Evolutionary conservation across 2,113 vertebrate species (phyloP).

Genomic region (Perca flavescens): DNA sequence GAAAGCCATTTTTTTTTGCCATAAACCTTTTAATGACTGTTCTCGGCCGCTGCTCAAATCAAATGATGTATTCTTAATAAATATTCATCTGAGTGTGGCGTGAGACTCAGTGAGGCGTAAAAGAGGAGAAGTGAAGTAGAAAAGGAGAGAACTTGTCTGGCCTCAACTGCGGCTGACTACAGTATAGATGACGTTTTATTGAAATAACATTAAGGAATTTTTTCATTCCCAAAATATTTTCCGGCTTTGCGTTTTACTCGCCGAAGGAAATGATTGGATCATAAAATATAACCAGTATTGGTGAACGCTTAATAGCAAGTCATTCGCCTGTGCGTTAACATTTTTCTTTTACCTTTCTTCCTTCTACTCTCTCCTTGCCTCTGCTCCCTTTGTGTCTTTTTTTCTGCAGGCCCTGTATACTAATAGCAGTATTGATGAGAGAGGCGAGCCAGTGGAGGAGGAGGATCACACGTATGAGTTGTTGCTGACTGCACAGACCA

Average conservation of each 20-base stretch:
- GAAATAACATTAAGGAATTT: background rate
- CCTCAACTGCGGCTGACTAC: background rate
- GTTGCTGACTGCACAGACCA: conserved; percentile 92
- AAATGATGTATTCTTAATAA: conserved; percentile 42
- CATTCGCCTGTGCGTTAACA: too few relatives aligned
- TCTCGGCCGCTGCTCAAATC: conserved; percentile 40
- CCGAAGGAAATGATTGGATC: background rate
- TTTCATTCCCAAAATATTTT: background rate
- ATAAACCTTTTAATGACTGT: background rate
- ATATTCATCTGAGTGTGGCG: conserved; percentile 44
- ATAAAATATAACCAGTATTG: background rate
- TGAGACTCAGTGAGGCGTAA: too few relatives aligned
- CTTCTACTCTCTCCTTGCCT: background rate
- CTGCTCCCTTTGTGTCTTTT: background rate
- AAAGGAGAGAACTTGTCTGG: conserved; percentile 20
- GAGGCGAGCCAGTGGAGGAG: conserved; percentile 83
- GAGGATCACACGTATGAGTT: conserved; percentile 96
- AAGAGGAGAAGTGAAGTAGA: conserved; percentile 28
- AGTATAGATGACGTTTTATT: background rate
- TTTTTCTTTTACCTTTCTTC: background rate
- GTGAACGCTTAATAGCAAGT: background rate
- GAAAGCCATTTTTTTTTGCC: background rate
- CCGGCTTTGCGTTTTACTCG: background rate
- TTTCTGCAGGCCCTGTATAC: conserved; percentile 81
- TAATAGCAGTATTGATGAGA: conserved; percentile 85